Base-by-base conservation (phyloP, 1,140 invertebrate genomes). In the Nephila pilipes region DNA sequence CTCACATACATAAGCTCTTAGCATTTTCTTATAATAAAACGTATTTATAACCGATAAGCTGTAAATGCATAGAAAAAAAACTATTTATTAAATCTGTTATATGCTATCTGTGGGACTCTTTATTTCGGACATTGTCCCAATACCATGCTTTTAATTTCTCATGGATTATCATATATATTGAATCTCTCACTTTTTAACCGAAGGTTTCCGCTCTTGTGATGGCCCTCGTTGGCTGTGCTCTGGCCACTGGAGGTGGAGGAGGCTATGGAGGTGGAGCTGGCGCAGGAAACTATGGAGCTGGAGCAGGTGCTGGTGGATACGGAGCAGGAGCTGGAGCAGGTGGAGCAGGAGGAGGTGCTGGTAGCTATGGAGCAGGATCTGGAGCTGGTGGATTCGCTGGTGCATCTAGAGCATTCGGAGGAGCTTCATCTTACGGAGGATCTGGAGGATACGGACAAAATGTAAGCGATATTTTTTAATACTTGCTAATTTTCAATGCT, bases 221-320 rank as follows among this genome's bases (percentile, higher is more conserved):
- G 85, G 85, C 85, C 25, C 25, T 87, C 25, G 55, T 87, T 32
- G 85, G 85, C 85, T 87, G 63, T 14, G 38, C 55, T n/a, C 4
- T 58, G 58, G 85, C 85, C 2, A 54, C 85, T 3, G 85, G 85
- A 46, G 46, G n/a, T n/a, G n/a, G 80, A n/a, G 55, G 58, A 58
- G 25, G 29, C 8, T 60, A 87, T n/a, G 85, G 85, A 32, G 55
- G 57, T n/a, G 58, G 55, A n/a, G 25, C 55, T 32, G 85, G 85
- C n/a, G 36, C 18, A 10, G 85, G 55, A 54, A 57, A 57, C 10
- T 85, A 85, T 32, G 83, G 46, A 32, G 29, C 46, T 58, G 83
- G 83, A 85, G 29, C 75, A 22, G 83, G 83, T 38, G 25, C 83
- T 5, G 83, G 83, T 22, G 83, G 83, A 29, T 80, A 38, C 22